A percentile compares a stretch with the other conserved stretches of the same genome.
Evolutionary conservation across 2,797 vertebrate species (phyloP).

Genomic region (Helostoma temminkii): DNA sequence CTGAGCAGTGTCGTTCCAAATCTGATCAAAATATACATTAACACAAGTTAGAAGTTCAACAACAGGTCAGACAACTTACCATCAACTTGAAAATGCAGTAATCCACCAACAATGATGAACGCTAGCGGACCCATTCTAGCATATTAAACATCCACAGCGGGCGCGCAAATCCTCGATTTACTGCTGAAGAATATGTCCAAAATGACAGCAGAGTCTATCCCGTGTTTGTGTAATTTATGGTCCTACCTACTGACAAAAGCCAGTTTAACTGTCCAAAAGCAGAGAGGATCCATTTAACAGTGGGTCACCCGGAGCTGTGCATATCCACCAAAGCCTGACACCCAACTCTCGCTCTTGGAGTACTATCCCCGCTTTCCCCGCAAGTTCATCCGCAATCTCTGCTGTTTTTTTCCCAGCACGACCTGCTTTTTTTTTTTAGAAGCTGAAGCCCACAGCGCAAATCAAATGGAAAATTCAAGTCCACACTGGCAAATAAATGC

Average conservation of each 20-base stretch:
- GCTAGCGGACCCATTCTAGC: conserved; percentile 95
- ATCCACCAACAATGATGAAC: conserved; percentile 93
- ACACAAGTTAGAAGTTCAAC: conserved; percentile 16
- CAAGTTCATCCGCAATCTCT: conserved; percentile 56
- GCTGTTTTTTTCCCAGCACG: conserved; percentile 20
- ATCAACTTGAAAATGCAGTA: conserved; percentile 90
- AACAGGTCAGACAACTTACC: conserved; percentile 87
- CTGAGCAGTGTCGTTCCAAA: not conserved
- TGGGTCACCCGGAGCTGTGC: conserved; percentile 74
- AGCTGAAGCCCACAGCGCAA: conserved; percentile 6
- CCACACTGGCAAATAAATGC: conserved; percentile 25
- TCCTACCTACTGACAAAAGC: conserved; percentile 82
- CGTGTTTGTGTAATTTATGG: conserved; percentile 70
- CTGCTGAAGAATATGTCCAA: conserved; percentile 47
- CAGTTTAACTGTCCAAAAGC: conserved; percentile 79
- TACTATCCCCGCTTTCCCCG: conserved; percentile 48
- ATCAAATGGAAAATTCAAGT: conserved; percentile 23
- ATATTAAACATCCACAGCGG: conserved; percentile 92
- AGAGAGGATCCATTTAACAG: conserved; percentile 80
- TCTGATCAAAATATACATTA: not conserved
- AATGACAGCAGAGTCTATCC: conserved; percentile 59
- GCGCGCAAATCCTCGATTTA: conserved; percentile 84
- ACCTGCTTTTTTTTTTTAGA: conserved; percentile 15
- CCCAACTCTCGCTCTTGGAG: conserved; percentile 59
- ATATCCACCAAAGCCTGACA: conserved; percentile 65